These are phyloP conservation scores for Laothoe populi DNA, from an alignment of 2,888 invertebrate genomes.

Conservation along the genomic window DNA sequence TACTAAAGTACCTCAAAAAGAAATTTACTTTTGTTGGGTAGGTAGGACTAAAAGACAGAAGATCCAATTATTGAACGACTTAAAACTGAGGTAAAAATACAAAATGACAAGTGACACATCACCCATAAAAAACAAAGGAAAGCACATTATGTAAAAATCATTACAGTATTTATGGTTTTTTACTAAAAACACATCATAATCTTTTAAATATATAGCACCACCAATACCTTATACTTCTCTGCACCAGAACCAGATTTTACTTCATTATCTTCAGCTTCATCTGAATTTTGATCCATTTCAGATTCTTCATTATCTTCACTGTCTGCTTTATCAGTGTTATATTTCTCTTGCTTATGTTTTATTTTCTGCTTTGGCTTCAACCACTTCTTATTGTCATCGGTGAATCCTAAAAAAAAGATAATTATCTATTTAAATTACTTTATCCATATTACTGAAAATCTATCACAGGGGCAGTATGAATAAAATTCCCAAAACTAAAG, in stretches of 20 bases:
- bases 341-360: constrained; percentile 56
- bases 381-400: constrained; percentile 90
- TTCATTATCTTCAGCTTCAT: constrained; percentile 49
- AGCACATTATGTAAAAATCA: too few species aligned
- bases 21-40: too few species aligned
- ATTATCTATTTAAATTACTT: constrained; percentile 4
- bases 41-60: too few species aligned
- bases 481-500: too few species aligned
- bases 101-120: too few species aligned
- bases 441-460: neutral
- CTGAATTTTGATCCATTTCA: constrained; percentile 54
- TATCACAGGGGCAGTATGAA: neutral
- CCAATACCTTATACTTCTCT: constrained; percentile 73
- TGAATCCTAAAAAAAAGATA: constrained; percentile 78
- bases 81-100: too few species aligned
- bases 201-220: constrained; percentile 11
- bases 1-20: too few species aligned
- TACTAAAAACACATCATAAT: neutral
- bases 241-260: constrained; percentile 50
- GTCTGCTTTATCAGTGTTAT: constrained; percentile 54
- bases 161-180: neutral
- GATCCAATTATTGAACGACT: too few species aligned
- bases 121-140: too few species aligned
- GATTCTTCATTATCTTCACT: constrained; percentile 55
- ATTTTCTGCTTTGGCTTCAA: constrained; percentile 85